These are phyloP conservation scores for Carposina sasakii DNA, from an alignment of 1,140 invertebrate species.

Conservation along the genomic window DNA sequence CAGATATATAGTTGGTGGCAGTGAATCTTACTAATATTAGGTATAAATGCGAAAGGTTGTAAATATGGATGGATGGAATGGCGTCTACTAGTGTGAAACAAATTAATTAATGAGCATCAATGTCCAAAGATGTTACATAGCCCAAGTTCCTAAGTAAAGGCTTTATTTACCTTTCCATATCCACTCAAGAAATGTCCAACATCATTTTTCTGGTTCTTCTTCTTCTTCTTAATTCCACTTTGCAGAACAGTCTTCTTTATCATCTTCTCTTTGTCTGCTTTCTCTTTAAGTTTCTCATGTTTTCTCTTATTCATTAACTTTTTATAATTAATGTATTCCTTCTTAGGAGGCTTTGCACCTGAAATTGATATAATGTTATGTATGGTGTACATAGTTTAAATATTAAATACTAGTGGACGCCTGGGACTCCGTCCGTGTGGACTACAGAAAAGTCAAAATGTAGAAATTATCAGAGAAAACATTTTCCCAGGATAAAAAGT, in stretches of 20 bases:
- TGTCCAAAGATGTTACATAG: too few relatives aligned
- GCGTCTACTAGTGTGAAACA: too few relatives aligned
- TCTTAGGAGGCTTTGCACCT: slow-evolving; percentile 78
- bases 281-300: slow-evolving; percentile 49
- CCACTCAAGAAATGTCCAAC: slow-evolving; percentile 53
- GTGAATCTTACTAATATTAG: too few relatives aligned
- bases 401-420: too few relatives aligned
- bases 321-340: slow-evolving; percentile 75
- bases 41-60: too few relatives aligned
- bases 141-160: not conserved
- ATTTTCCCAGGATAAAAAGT: too few relatives aligned
- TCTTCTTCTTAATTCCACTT: slow-evolving; percentile 48
- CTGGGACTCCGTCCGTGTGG: too few relatives aligned
- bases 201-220: slow-evolving; percentile 53
- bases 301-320: slow-evolving; percentile 63
- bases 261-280: slow-evolving; percentile 50
- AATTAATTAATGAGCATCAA: too few relatives aligned
- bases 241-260: slow-evolving; percentile 45
- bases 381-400: not conserved
- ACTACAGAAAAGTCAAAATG: too few relatives aligned
- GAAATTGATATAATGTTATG: slow-evolving; percentile 24
- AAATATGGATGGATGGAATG: not conserved
- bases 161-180: slow-evolving; percentile 56
- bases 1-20: too few relatives aligned
- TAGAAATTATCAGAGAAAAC: too few relatives aligned